Base-by-base conservation (phyloP, 1,140 invertebrate species). In the Aphelinus atriplicis region DNA sequence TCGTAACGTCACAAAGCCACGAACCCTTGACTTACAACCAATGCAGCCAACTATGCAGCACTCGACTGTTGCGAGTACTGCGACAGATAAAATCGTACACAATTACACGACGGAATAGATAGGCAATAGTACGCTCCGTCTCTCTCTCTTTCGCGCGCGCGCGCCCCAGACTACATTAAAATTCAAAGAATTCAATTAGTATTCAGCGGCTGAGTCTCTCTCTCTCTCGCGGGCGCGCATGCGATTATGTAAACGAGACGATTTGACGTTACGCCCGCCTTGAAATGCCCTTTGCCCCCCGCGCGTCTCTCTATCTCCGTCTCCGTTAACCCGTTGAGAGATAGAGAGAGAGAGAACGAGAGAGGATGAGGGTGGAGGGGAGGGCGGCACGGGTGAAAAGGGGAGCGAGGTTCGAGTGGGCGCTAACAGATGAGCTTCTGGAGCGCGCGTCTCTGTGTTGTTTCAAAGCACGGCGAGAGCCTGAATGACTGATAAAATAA, bases 151-250 rank as follows among this genome's bases (percentile, higher is more conserved):
- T 26, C 26, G 26, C 26, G 26, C 26, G 60, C 7, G 64, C 53
- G 46, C 3, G 45, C 0, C 7, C 47, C 4, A 9, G 46, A 45
- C 0, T 47, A 7, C 64, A 76, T 76, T 76, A 55, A 72, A 71
- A 76, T 76, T 76, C 69, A 71, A 60, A 66, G 69, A 72, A 76
- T 76, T 76, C 69, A 76, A 76, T 76, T 76, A 76, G 75, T 48
- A 75, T 71, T 71, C 68, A 70, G 47, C 2, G 47, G 61, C 48
- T 56, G 26, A 26, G 26, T 26, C 0, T 26, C 51, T 60, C 42
- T 60, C 42, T 42, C 60, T 62, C 7, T n/a, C n/a, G 3, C 4
- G 51, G 51, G 51, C 51, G 4, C 61, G 3, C 26, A 5, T 63
- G 46, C 57, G 51, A 76, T 76, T 76, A 76, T 76, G 63, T 58